Evolutionary conservation across 2,113 vertebrate genomes (phyloP), one percentile per base, ranked within the genome.

Genomic region (Periophthalmus modestus): DNA sequence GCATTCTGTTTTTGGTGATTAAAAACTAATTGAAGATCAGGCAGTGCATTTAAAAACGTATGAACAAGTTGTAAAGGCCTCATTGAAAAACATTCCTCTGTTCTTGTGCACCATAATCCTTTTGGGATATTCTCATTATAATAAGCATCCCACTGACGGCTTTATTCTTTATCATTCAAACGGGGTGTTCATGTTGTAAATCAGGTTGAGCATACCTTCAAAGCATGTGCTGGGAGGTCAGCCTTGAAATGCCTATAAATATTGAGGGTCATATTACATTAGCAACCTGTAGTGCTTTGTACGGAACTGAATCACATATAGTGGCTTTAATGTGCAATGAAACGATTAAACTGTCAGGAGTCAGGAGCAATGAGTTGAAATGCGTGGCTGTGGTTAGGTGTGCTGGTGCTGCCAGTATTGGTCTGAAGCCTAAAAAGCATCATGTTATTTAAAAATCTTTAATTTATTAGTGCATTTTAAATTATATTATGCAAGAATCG

Each of bases 131-230:
- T 7, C 19, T 39, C 62, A 74, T 79, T 73, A 72, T 77, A 76
- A 74, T 80, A 83, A 75, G 79, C 71, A 82, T 75, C 12, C 33
- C 33, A 59, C n/a, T 80, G 73, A 84, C 71, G 74, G 74, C 71
- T 86, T 83, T 75, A 75, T 71, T 75, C 43, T 43, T 74, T 78
- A 72, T 82, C 34, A 76, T 81, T 87, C 71, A 3, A 39, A 68
- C 65, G n/a, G 69, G 75, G 63, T 1, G 23, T 61, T 55, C 19
- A 68, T 36, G 68, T 79, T 81, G 58, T 79, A 67, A 68, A 78
- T 86, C 9, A 12, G 7, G 15, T 68, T 52, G 50, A 78, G 47
- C 66, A 28, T 62, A 54, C 69, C 74, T 78, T 82, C 59, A 71
- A 59, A 84, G 74, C 66, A 68, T 66, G 62, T 73, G 46, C 46